Evolutionary conservation across 2,113 vertebrate species (phyloP).

Genomic region (Columbina picui): DNA sequence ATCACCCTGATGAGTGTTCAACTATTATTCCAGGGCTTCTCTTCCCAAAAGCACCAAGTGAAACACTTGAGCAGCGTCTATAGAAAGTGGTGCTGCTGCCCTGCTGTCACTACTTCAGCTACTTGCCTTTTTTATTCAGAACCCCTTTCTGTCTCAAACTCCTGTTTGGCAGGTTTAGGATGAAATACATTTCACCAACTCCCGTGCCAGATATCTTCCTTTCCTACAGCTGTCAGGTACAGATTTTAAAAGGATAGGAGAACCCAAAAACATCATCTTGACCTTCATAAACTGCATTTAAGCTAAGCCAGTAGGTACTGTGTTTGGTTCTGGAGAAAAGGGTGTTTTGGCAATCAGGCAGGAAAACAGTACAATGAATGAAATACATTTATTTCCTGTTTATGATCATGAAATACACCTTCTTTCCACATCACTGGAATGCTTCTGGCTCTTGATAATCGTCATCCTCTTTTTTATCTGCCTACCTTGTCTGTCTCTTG

Average conservation of each 20-base stretch:
- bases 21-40: neutral
- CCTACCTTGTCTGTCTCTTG: neutral
- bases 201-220: neutral
- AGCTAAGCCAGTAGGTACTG: neutral
- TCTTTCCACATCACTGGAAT: neutral
- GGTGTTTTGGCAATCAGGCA: neutral
- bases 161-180: neutral
- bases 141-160: neutral
- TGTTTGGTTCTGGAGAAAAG: neutral
- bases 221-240: slow-evolving; percentile 17
- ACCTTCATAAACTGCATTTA: neutral
- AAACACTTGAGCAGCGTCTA: neutral
- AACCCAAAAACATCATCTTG: neutral
- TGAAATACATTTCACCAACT: neutral
- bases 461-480: neutral
- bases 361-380: neutral
- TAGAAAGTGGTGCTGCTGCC: neutral
- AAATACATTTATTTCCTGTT: slow-evolving; percentile 26
- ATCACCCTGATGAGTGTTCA: neutral
- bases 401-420: neutral
- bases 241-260: neutral
- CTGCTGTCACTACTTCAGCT: neutral
- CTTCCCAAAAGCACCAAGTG: neutral
- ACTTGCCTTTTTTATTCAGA: neutral
- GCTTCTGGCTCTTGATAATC: neutral